A percentile compares a stretch with the other conserved stretches of the same genome.
Conservation (phyloP, 2,888 invertebrate species). For the Halictus ligatus region DNA sequence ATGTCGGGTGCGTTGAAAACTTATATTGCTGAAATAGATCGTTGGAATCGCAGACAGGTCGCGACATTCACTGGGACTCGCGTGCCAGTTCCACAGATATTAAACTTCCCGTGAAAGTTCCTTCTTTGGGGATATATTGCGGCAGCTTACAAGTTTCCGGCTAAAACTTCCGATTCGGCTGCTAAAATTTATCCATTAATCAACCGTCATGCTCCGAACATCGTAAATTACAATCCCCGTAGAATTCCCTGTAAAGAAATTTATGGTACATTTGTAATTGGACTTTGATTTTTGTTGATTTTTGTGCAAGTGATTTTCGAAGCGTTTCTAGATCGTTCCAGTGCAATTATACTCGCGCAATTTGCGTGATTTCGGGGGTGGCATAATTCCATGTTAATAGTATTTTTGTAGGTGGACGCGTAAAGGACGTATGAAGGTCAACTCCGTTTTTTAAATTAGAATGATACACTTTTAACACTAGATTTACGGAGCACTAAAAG, state of each 20-base stretch:
- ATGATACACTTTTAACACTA: too few species aligned
- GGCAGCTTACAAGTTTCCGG: conserved; percentile 42
- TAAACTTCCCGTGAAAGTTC: conserved; percentile 48
- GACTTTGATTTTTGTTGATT: background rate
- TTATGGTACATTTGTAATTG: background rate
- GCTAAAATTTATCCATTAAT: conserved; percentile 49
- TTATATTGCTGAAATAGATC: conserved; percentile 48
- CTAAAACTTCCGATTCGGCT: conserved; percentile 41
- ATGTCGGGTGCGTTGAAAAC: conserved; percentile 39
- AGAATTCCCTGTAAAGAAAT: background rate
- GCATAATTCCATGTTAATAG: too few species aligned
- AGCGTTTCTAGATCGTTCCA: too few species aligned
- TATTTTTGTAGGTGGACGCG: too few species aligned
- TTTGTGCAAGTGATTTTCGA: too few species aligned
- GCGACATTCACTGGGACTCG: conserved; percentile 42
- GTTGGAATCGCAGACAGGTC: conserved; percentile 48
- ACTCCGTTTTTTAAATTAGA: too few species aligned
- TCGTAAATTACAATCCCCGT: background rate
- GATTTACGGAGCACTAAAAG: too few species aligned
- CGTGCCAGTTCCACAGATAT: conserved; percentile 52
- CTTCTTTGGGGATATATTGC: conserved; percentile 42
- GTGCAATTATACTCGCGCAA: too few species aligned
- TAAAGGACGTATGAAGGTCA: too few species aligned
- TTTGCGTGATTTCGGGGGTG: too few species aligned
- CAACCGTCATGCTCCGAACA: conserved; percentile 6